These are phyloP conservation scores for Athripsodes cinereus DNA, from an alignment of 2,888 invertebrate genomes.

Conservation along the genomic window DNA sequence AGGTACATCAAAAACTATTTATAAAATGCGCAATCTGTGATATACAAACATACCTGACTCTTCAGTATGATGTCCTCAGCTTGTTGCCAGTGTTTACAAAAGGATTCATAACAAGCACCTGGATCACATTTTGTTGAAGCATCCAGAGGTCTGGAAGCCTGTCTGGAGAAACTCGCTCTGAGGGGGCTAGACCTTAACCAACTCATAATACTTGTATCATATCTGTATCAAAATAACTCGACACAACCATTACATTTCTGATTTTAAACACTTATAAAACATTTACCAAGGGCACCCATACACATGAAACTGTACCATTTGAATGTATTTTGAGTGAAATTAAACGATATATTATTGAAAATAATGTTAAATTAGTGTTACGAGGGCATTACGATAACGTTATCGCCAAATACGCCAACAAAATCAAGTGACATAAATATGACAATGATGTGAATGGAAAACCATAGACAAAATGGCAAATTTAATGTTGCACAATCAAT, in stretches of 20 bases:
- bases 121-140: slow-evolving; percentile 74
- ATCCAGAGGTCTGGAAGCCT: slow-evolving; percentile 55
- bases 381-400: slow-evolving; percentile 23
- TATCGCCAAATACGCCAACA: slow-evolving; percentile 12
- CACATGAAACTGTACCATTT: not conserved
- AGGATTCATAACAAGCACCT: slow-evolving; percentile 87
- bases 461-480: not conserved
- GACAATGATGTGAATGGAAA: not conserved
- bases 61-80: slow-evolving; percentile 76
- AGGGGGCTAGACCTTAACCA: slow-evolving; percentile 63
- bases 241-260: not conserved
- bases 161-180: slow-evolving; percentile 50
- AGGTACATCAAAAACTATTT: too few relatives aligned
- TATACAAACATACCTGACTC: slow-evolving; percentile 53
- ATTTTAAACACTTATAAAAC: not conserved
- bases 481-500: not conserved
- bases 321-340: not conserved
- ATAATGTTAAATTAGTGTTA: slow-evolving; percentile 9
- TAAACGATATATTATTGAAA: not conserved
- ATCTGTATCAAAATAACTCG: slow-evolving; percentile 14
- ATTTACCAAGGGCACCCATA: not conserved
- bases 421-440: slow-evolving; percentile 11
- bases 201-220: slow-evolving; percentile 55
- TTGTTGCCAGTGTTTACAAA: slow-evolving; percentile 92
- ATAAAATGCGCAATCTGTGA: not conserved